These are phyloP conservation scores for Pluvialis apricaria DNA, from an alignment of 2,113 vertebrate genomes.

Conservation along the genomic window DNA sequence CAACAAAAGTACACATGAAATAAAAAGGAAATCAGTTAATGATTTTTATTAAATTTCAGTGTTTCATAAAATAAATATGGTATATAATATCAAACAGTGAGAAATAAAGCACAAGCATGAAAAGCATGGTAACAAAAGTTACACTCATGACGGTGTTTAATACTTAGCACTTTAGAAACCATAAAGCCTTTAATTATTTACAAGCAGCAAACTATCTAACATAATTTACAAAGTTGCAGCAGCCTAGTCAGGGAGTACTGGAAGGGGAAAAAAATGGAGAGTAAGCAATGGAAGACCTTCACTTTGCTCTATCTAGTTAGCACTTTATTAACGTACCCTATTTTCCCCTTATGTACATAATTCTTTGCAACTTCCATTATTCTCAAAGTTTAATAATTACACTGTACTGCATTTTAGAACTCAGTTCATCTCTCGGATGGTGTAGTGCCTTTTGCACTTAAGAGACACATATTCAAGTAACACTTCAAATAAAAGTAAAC, in stretches of 20 bases:
- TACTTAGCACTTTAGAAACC: slow-evolving; percentile 75
- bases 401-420: background rate
- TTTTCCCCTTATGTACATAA: background rate
- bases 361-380: background rate
- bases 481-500: slow-evolving; percentile 64
- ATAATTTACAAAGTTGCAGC: slow-evolving; percentile 58
- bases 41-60: slow-evolving; percentile 87
- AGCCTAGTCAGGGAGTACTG: slow-evolving; percentile 39
- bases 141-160: slow-evolving; percentile 44
- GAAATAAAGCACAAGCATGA: slow-evolving; percentile 78
- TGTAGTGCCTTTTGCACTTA: background rate
- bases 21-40: slow-evolving; percentile 65
- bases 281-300: slow-evolving; percentile 10
- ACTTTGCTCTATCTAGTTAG: background rate
- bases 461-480: slow-evolving; percentile 70
- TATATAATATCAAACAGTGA: slow-evolving; percentile 78
- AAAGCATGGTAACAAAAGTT: slow-evolving; percentile 75
- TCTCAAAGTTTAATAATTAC: background rate
- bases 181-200: slow-evolving; percentile 75
- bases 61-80: slow-evolving; percentile 89
- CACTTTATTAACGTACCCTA: background rate
- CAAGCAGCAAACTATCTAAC: slow-evolving; percentile 75
- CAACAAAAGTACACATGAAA: slow-evolving; percentile 24
- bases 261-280: background rate
- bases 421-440: background rate